Base-by-base conservation (phyloP, 1,140 invertebrate species). In the Chrysomallon squamiferum region DNA sequence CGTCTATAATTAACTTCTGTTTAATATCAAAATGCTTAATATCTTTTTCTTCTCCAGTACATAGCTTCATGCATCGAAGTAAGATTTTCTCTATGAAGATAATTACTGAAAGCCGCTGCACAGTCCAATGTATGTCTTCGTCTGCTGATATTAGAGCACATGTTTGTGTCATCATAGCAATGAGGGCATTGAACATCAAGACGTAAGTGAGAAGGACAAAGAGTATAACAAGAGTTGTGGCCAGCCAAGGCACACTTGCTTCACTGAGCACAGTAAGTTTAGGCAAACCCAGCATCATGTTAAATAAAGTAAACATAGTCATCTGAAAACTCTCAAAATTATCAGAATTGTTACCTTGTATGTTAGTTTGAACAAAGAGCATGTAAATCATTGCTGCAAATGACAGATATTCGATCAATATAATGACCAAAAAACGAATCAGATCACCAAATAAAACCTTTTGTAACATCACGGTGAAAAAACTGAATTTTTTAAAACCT, bases 101-200 rank as follows among this genome's bases (percentile, higher is more conserved):
- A 20, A 77, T 66, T 15, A 78, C 67, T 0, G 74, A 77, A 11
- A 77, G 56, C 22, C 67, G 64, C 54, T 77, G 75, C 22, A 75
- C 63, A 30, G 74, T 65, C 66, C 69, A 75, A 54, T 77, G 78
- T 3, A 65, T 60, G 29, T 20, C 15, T 50, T 61, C n/a, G 54
- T 75, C 66, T 20, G 75, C 66, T 1, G 73, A 49, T 0, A 80
- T 68, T 4, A 71, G 38, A 15, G 69, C 65, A 52, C 76, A 80
- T 27, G 78, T 78, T 47, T 75, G 68, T 41, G 76, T 74, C 73
- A 80, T 76, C 76, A 80, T 75, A 4, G 78, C 78, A 33, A 80
- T 80, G 11, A 80, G 64, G 0, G 72, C 68, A 60, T 80, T 80
- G 6, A 80, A 43, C 67, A 76, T 68, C 11, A 80, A 60, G 2